A percentile compares a stretch with the other conserved stretches of the same genome.
Evolutionary conservation across 2,888 invertebrate species (phyloP).

Genomic region (Ceramica pisi): DNA sequence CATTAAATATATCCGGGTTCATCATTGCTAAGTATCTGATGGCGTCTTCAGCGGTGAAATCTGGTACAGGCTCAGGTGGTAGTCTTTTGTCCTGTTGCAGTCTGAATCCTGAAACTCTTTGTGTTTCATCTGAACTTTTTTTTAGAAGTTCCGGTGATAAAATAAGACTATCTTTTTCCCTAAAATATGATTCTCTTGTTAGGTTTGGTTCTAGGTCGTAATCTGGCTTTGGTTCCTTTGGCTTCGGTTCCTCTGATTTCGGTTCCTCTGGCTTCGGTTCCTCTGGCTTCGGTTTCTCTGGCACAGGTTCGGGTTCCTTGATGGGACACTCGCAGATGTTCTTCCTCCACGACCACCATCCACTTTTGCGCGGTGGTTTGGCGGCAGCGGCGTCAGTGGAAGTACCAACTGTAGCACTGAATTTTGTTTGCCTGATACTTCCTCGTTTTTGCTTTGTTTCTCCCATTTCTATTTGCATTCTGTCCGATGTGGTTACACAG

Average conservation of each 20-base stretch:
- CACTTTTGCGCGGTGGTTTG: constrained; percentile 18
- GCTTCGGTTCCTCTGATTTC: no score
- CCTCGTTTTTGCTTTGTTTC: constrained; percentile 24
- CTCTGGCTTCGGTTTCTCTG: no score
- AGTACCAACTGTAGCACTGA: constrained; percentile 33
- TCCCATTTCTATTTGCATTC: constrained; percentile 8
- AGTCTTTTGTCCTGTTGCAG: constrained; percentile 62
- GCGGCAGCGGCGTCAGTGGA: constrained; percentile 9
- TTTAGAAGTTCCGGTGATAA: constrained; percentile 49
- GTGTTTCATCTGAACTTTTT: constrained; percentile 73
- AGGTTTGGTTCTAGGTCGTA: constrained; percentile 16
- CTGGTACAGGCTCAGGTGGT: background rate
- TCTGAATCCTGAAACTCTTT: constrained; percentile 77
- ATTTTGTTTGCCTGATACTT: constrained; percentile 23
- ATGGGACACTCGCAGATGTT: constrained; percentile 67
- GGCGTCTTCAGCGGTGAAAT: constrained; percentile 52
- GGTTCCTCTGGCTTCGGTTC: no score
- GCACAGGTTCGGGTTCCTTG: constrained; percentile 27
- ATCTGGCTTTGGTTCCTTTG: no score
- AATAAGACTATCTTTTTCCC: background rate
- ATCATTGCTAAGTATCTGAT: constrained; percentile 75
- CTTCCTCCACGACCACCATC: constrained; percentile 55
- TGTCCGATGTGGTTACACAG: background rate
- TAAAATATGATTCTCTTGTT: background rate
- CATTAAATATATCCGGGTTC: constrained; percentile 32